Percentiles rank a stretch among this genome's conserved stretches.
Conservation (phyloP, 64 coral and sea anemone genomes). For the Trachythela sp. region DNA sequence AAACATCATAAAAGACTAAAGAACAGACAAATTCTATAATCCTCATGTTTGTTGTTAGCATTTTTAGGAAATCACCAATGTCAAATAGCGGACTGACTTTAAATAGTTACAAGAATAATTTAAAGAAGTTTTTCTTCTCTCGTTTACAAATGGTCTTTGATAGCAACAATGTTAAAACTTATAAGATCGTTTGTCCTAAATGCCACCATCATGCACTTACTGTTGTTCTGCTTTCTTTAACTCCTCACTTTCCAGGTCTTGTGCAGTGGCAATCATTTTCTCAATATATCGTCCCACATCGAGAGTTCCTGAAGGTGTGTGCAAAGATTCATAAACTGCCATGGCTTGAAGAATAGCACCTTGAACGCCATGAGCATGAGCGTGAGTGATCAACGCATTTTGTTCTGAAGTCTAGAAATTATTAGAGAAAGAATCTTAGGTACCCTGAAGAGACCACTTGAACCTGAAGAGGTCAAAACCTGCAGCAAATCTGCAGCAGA, state of each 20-base stretch:
- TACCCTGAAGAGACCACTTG: background rate
- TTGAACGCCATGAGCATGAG: conserved; percentile 67
- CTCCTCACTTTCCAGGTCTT: conserved; percentile 3
- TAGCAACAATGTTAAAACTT: too few relatives aligned
- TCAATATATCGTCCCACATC: conserved; percentile 63
- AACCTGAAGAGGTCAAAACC: background rate
- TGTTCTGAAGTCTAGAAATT: conserved; percentile 51
- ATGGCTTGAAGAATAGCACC: conserved; percentile 80
- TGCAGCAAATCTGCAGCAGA: too few relatives aligned
- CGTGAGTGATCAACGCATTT: conserved; percentile 84
- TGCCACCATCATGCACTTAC: too few relatives aligned
- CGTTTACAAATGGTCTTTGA: too few relatives aligned
- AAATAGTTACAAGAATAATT: too few relatives aligned
- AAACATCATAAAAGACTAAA: too few relatives aligned
- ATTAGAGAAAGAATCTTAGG: background rate
- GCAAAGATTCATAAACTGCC: conserved; percentile 60
- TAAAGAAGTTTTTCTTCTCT: too few relatives aligned
- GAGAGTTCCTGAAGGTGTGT: conserved; percentile 45
- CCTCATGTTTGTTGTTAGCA: too few relatives aligned
- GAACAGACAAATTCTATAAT: too few relatives aligned
- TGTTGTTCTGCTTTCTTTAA: background rate
- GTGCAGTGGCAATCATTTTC: conserved; percentile 60
- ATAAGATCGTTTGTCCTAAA: too few relatives aligned
- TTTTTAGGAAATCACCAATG: too few relatives aligned
- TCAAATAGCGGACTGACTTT: too few relatives aligned